Base-by-base conservation (phyloP, 2,113 vertebrate species). In the Panthera leo region DNA sequence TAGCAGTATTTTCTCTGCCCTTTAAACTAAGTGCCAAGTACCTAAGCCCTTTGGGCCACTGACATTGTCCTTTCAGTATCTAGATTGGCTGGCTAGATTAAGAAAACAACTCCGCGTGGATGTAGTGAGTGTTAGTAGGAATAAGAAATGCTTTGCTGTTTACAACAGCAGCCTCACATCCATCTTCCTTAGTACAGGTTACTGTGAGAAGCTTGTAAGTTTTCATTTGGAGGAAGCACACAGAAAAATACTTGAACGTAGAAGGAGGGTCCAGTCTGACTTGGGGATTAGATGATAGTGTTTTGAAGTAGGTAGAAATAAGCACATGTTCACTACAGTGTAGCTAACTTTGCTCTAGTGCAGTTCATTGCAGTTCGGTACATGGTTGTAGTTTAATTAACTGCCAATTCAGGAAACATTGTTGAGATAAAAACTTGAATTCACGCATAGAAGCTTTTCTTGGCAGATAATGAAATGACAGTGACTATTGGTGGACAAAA, bases 331-430 rank as follows among this genome's bases (percentile, higher is more conserved):
- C 82, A 55, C 75, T 55, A 51, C 87, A 25, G 16, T 14, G 25
- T 68, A 19, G 23, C 85, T 85, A 48, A 39, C 27, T 87, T 94
- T 84, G 39, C 80, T 95, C 18, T 5, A 78, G 58, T 68, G 19
- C 10, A 68, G 9, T 94, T 79, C 51, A 75, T 67, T 88, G 39
- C 5, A 58, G 5, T 70, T 90, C 68, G 29, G 6, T 70, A 42
- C 13, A 58, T 55, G 82, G 63, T 78, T 96, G 51, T 83, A 25
- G 93, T 96, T 95, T 94, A 90, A 87, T 92, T 93, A 70, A 86
- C 91, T 91, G 31, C 18, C 36, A 36, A 36, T 85, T 97, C 23
- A 42, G 25, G 36, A 93, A 96, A 85, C 70, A 55, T 16, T 68
- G 6, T 21, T 89, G n/a, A 90, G 36, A 70, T 90, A 79, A 68